Evolutionary conservation across 2,888 invertebrate species (phyloP), one percentile per base, ranked within the genome.

Genomic region (Cryptosula pallasiana): DNA sequence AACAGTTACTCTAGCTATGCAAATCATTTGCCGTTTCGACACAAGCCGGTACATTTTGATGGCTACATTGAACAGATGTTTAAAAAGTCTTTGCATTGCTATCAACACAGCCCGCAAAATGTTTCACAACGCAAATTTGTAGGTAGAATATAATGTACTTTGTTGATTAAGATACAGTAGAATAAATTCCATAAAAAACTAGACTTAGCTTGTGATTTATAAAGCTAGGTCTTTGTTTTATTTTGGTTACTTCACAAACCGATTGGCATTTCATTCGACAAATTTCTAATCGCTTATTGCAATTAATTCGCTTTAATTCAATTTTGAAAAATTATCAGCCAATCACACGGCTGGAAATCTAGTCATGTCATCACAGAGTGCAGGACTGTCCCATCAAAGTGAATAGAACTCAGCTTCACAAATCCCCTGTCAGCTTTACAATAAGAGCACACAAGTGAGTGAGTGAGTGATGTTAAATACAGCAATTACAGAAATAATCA

Each of bases 21-120:
- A 13, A 63, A 63, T 32, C 63, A 63, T 27, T 32, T 63, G 29
- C 63, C 63, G 32, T 63, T 63, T 63, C 20, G 63, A 63, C 63
- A 32, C 2, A 63, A 63, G 27, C 63, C 63, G 25, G 20, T 45
- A 45, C 45, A 45, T 20, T 45, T 45, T 45, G 45, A 45, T 13
- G 45, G 45, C 45, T 63, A 32, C 32, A 32, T 63, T 29, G 63
- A 32, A 3, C 20, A 63, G 25, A 27, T 63, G 27, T 27, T 63
- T 5, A 63, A 32, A 27, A 63, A 27, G 63, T 63, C 63, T 2
- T 13, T 63, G 63, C 63, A 63, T 63, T 25, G 63, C 29, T 63
- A 63, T 63, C 63, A 63, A n/a, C 63, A 63, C 32, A 63, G 29
- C 63, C 3, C 57, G 5, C 3, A 13, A 57, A 13, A 57, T 23